Evolutionary conservation across 2,113 vertebrate genomes (phyloP).

Genomic region (Microcebus ravelobensis): DNA sequence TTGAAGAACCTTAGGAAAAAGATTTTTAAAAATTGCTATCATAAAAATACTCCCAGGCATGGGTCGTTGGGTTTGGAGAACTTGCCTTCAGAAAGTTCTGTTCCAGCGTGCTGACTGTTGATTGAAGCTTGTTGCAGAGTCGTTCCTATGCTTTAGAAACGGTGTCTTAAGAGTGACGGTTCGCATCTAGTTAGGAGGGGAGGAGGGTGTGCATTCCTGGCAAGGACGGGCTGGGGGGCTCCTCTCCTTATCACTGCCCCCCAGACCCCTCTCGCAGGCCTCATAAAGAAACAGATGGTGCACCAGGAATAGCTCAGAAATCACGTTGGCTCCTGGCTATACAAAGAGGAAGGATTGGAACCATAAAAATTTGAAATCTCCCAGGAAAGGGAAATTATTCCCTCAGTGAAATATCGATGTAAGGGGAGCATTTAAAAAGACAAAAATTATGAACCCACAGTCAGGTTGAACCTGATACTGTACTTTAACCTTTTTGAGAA

Average conservation of each 20-base stretch:
- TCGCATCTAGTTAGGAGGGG: accelerated
- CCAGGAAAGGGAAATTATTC: conserved; percentile 75
- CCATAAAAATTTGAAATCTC: conserved; percentile 77
- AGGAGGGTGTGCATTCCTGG: accelerated
- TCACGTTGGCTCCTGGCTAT: conserved; percentile 63
- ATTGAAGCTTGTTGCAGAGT: conserved; percentile 66
- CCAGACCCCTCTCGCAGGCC: conserved; percentile 65
- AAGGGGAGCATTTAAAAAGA: conserved; percentile 57
- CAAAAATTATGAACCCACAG: conserved; percentile 44
- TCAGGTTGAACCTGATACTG: conserved; percentile 37
- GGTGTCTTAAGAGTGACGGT: not conserved
- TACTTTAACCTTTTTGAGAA: conserved; percentile 71
- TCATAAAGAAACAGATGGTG: conserved; percentile 72
- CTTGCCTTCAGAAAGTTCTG: conserved; percentile 77
- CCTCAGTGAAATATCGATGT: conserved; percentile 67
- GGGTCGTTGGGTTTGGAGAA: conserved; percentile 76
- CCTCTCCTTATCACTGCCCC: not conserved
- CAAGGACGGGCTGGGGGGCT: not conserved
- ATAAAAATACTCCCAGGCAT: conserved; percentile 75
- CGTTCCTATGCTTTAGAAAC: not conserved
- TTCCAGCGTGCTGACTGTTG: conserved; percentile 63
- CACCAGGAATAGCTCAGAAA: conserved; percentile 35
- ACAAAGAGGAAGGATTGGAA: conserved; percentile 57
- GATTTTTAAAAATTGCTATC: conserved; percentile 76
- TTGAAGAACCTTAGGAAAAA: conserved; percentile 64